Conservation (phyloP, 1,140 invertebrate genomes). For the Zaprionus taronus region DNA sequence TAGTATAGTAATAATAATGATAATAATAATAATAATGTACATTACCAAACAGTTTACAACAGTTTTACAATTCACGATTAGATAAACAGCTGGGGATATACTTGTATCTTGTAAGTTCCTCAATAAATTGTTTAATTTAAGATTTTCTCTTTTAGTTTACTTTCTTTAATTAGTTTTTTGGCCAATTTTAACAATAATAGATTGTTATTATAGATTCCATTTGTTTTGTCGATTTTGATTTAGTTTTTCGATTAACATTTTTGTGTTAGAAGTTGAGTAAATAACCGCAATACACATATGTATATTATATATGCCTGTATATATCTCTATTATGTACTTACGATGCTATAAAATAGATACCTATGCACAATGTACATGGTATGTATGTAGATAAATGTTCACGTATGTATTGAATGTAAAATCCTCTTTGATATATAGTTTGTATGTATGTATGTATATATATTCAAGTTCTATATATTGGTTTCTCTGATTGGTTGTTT, state of each 20-base stretch:
- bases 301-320: constrained; percentile 4
- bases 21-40: constrained; percentile 47
- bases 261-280: constrained; percentile 39
- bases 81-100: constrained; percentile 59
- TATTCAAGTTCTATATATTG: constrained; percentile 36
- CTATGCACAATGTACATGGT: constrained; percentile 6
- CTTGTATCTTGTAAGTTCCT: constrained; percentile 19
- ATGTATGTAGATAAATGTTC: constrained; percentile 26
- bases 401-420: constrained; percentile 48
- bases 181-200: constrained; percentile 71
- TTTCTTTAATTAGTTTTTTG: constrained; percentile 33
- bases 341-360: constrained; percentile 26
- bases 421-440: constrained; percentile 41
- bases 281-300: constrained; percentile 20
- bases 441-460: constrained; percentile 23
- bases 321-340: constrained; percentile 10
- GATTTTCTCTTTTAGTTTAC: constrained; percentile 14
- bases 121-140: constrained; percentile 25
- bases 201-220: constrained; percentile 29
- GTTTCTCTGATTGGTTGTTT: constrained; percentile 55
- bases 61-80: constrained; percentile 57
- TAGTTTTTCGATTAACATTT: constrained; percentile 50
- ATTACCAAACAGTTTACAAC: constrained; percentile 71
- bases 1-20: background rate
- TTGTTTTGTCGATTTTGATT: constrained; percentile 44